Evolutionary conservation across 1,140 invertebrate genomes (phyloP), one percentile per base, ranked within the genome.

Genomic region (Heliconius hermathena): DNA sequence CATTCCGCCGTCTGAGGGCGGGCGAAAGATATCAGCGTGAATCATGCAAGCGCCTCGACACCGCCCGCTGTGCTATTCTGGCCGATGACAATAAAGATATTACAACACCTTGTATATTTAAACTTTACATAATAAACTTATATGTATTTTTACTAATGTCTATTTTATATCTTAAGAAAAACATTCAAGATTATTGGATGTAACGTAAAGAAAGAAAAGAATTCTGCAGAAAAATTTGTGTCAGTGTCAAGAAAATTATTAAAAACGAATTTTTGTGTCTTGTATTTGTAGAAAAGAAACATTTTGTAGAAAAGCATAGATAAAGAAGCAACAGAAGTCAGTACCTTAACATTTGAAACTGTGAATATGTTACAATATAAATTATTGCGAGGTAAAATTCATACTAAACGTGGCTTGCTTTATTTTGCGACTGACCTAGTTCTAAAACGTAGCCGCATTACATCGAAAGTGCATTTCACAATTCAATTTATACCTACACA

Each of bases 1-100:
- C 86, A 92, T 92, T 86, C 89, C 90, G 83, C 74, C 81, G 90
- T 91, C 88, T 91, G 84, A 85, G 84, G 85, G 85, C 83, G 80
- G 80, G 82, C 82, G 77, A 85, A 85, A 86, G 83, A 87, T 82
- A 84, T 83, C 85, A 80, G 80, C 73, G 88, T 92, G 92, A 93
- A 85, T 91, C 90, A 93, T 88, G 84, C 86, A 86, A 83, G 81
- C 82, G 86, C 83, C 78, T 83, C 85, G 81, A 79, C 80, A 75
- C 74, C 79, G 83, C 86, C 77, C 33, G 80, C 83, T 79, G 75
- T 74, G 78, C 80, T 80, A 75, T 76, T 72, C 77, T 75, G 75
- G 52, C 71, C 75, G 18, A 74, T 57, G 79, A 81, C 78, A 79
- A 76, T 70, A 66, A 52, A 52, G 49, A 20, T 52, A 52, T 52